Evolutionary conservation across 2,113 vertebrate species (phyloP), one percentile per base, ranked within the genome.

Genomic region (Xyrauchen texanus): DNA sequence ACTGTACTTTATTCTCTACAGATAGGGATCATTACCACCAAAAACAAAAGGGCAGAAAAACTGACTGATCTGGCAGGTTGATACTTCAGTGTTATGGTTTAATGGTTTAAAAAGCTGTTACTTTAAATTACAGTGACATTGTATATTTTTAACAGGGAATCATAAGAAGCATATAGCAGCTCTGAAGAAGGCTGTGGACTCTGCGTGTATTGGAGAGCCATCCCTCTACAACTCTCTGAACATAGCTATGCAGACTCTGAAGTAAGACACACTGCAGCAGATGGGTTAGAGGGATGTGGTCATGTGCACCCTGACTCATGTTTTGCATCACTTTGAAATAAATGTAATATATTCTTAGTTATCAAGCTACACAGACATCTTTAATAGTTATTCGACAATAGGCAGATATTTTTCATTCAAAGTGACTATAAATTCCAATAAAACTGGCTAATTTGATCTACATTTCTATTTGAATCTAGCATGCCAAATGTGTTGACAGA

Each of bases 11-110:
- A 5, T 75, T 85, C 21, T 34, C 21, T 86, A 21, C 84, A 99
- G 97, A 89, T 99, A 79, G 98, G 98, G 11, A 91, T 99, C 62
- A 96, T 99, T 89, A 90, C 95, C 83, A 98, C 97, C 1, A 98
- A 96, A 89, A 96, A 94, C 86, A 99, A 99, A 90, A 91, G 97
- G 88, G 97, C 97, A 4, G 97, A 99, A 90, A 98, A 97, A 86
- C 91, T 99, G 86, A 98, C 98, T 0, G 98, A 99, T 74, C 93
- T 99, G 68, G 93, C 97, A 94, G 98, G 98, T 98, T 91, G 88
- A 88, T 10, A 8, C 53, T 45, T 49, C 9, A 6, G 8, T 62
- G 6, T 60, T 53, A 11, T 6, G 13, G 13, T 52, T n/a, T 51
- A 6, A 12, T 65, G 5, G 16, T n/a, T 42, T 69, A 7, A 53